phyloP scores from a whole-genome alignment of 1,140 invertebrate species.

The Drosophila willistoni region DNA sequence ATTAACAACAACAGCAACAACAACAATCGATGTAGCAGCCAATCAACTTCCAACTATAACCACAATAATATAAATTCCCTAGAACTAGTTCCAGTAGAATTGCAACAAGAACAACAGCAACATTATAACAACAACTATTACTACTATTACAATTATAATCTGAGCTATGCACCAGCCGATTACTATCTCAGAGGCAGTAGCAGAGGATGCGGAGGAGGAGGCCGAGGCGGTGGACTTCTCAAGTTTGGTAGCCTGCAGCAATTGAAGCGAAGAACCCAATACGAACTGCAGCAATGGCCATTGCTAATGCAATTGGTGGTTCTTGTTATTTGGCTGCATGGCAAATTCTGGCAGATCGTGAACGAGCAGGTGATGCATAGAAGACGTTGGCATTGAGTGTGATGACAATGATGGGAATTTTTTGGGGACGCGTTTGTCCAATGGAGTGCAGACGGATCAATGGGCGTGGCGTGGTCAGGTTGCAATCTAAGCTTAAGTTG shows the following conservation, averaged over 20 bases:
- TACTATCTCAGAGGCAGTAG: slow-evolving; percentile 40
- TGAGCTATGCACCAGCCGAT: slow-evolving; percentile 68
- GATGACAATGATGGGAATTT: slow-evolving; percentile 1
- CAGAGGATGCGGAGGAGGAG: slow-evolving; percentile 12
- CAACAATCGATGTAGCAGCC: slow-evolving; percentile 4
- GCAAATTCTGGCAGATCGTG: slow-evolving; percentile 74
- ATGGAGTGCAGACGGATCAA: not conserved
- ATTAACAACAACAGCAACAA: slow-evolving; percentile 24
- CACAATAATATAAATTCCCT: slow-evolving; percentile 33
- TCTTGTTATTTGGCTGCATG: slow-evolving; percentile 71
- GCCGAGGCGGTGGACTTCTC: not conserved
- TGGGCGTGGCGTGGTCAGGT: slow-evolving; percentile 1
- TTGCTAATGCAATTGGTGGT: slow-evolving; percentile 72
- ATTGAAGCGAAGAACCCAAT: slow-evolving; percentile 63
- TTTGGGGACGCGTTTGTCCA: not conserved
- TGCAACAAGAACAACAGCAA: slow-evolving; percentile 43
- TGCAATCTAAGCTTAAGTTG: slow-evolving; percentile 67
- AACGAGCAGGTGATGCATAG: slow-evolving; percentile 62
- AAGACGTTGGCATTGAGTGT: slow-evolving; percentile 55
- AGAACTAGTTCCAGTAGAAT: slow-evolving; percentile 53
- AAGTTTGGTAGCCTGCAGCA: slow-evolving; percentile 46
- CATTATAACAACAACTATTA: slow-evolving; percentile 78
- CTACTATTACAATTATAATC: slow-evolving; percentile 79
- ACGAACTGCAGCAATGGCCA: slow-evolving; percentile 74
- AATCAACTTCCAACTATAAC: slow-evolving; percentile 12